Conservation (phyloP, 2,888 invertebrate genomes). For the Tethea ocularis region DNA sequence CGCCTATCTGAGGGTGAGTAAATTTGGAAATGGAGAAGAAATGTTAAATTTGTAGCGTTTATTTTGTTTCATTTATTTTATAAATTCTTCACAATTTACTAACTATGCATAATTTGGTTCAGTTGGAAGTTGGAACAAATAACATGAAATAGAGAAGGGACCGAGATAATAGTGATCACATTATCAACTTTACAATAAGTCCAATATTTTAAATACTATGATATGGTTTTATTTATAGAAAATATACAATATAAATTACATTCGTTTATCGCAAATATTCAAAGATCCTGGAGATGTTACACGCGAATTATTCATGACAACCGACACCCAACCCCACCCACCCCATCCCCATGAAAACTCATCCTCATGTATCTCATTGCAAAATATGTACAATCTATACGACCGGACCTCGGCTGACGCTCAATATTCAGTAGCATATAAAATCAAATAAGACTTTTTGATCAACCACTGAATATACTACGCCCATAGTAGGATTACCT, state of each 20-base stretch:
- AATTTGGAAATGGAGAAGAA: constrained; percentile 22
- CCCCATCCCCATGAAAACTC: constrained; percentile 24
- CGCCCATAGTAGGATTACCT: constrained; percentile 24
- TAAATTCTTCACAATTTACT: not conserved
- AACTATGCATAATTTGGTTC: not conserved
- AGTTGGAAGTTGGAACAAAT: too few species aligned
- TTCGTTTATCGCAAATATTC: constrained; percentile 12
- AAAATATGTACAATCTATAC: constrained; percentile 51
- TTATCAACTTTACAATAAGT: too few species aligned
- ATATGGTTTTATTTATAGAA: not conserved
- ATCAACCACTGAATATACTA: constrained; percentile 52
- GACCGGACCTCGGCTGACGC: constrained; percentile 44
- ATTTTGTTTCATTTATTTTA: not conserved
- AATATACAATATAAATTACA: not conserved
- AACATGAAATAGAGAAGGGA: too few species aligned
- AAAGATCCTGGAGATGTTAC: constrained; percentile 15
- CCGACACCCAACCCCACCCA: constrained; percentile 23
- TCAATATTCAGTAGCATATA: constrained; percentile 75
- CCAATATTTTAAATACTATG: too few species aligned
- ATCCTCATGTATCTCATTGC: constrained; percentile 50
- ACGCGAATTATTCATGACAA: constrained; percentile 32
- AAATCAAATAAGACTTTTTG: constrained; percentile 65
- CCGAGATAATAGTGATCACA: too few species aligned
- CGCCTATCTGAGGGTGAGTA: constrained; percentile 23
- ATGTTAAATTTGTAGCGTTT: constrained; percentile 21